These are phyloP conservation scores for Isichthys henryi DNA, from an alignment of 2,113 vertebrate species.

Conservation along the genomic window DNA sequence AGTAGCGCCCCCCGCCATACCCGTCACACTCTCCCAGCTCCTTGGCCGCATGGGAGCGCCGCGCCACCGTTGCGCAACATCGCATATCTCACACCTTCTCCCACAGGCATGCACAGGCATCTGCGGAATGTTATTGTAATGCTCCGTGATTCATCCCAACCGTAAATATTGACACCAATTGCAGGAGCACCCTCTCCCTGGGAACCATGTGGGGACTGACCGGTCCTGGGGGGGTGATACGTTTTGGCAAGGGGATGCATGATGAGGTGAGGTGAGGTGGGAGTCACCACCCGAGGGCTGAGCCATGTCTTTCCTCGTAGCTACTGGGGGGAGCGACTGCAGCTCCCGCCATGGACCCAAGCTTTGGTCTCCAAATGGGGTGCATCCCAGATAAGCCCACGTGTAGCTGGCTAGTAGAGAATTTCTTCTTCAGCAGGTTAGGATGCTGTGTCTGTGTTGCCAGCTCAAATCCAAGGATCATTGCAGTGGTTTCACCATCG, in stretches of 20 bases:
- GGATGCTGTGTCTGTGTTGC: background rate
- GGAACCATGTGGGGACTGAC: conserved; percentile 34
- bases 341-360: background rate
- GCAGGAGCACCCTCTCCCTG: conserved; percentile 31
- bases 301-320: background rate
- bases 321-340: background rate
- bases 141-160: conserved; percentile 56
- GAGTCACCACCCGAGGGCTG: too few relatives aligned
- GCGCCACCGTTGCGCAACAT: conserved; percentile 37
- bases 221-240: background rate
- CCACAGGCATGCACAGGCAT: conserved; percentile 32
- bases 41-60: conserved; percentile 48
- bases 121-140: conserved; percentile 63
- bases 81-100: conserved; percentile 38
- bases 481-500: background rate
- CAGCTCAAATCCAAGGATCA: background rate
- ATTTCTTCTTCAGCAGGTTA: background rate
- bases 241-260: conserved; percentile 19
- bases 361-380: background rate
- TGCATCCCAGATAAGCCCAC: background rate
- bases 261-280: background rate
- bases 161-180: conserved; percentile 60
- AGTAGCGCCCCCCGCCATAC: background rate
- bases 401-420: background rate
- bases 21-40: background rate